These are phyloP conservation scores for Desmophyllum pertusum DNA, from an alignment of 92 coral and sea anemone species.

Conservation along the genomic window DNA sequence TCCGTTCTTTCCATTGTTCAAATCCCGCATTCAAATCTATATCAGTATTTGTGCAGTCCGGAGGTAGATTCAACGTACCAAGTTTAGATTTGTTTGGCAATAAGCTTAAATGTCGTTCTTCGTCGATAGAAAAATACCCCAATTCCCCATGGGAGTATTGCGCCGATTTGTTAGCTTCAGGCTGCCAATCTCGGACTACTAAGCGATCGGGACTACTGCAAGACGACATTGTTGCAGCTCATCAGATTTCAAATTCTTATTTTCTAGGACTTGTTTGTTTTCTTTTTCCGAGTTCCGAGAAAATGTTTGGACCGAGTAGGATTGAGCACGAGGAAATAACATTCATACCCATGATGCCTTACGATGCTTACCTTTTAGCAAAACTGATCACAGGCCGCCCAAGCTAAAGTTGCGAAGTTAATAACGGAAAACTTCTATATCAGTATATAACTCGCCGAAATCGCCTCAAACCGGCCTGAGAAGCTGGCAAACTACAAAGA, in stretches of 20 bases:
- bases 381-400: no score
- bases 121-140: conserved; percentile 38
- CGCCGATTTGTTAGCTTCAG: neutral
- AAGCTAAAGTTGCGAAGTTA: no score
- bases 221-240: conserved; percentile 21
- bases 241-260: neutral
- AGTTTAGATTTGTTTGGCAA: conserved; percentile 28
- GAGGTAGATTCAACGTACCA: conserved; percentile 20
- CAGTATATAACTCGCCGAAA: no score
- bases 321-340: conserved; percentile 39
- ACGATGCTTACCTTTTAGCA: conserved; percentile 2
- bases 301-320: conserved; percentile 1
- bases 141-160: conserved; percentile 33
- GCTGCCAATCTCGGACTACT: conserved; percentile 8
- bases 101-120: conserved; percentile 25
- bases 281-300: neutral
- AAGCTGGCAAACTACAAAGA: no score
- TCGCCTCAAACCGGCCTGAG: no score
- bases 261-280: neutral
- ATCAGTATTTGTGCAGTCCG: conserved; percentile 12
- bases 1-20: conserved; percentile 26
- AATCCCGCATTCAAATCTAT: conserved; percentile 45
- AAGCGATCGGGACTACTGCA: neutral
- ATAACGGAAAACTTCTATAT: no score
- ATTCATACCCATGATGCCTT: conserved; percentile 22